Conservation (phyloP, 2,888 invertebrate genomes). For the Azorinus chamasolen region DNA sequence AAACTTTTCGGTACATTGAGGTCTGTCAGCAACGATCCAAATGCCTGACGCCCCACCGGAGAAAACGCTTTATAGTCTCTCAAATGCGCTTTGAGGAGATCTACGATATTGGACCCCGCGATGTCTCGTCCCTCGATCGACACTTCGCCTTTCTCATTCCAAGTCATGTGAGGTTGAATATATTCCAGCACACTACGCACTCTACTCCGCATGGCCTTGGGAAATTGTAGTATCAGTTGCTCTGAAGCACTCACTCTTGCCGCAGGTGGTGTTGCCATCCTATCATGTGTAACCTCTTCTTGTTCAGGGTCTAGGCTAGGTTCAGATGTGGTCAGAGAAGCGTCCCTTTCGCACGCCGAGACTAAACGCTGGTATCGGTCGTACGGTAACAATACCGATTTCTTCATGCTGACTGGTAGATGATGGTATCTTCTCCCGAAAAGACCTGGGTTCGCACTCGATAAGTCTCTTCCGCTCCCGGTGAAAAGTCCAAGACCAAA, state of each 20-base stretch:
- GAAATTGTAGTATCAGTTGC: conserved; percentile 2
- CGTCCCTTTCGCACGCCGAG: too few relatives aligned
- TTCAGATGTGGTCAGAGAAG: too few relatives aligned
- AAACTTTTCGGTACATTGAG: conserved; percentile 17
- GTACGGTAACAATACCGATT: conserved; percentile 15
- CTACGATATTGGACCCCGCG: too few relatives aligned
- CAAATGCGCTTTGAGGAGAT: conserved; percentile 14
- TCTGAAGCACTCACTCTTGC: too few relatives aligned
- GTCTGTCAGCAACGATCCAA: neutral
- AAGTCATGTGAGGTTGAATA: conserved; percentile 4
- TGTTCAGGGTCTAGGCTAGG: too few relatives aligned
- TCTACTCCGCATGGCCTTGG: neutral
- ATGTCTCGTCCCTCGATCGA: too few relatives aligned
- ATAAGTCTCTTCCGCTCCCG: conserved; percentile 15
- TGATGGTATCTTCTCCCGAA: conserved; percentile 22
- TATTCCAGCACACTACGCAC: neutral
- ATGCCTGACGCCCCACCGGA: conserved; percentile 10
- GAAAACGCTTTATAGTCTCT: conserved; percentile 26
- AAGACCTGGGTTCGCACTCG: conserved; percentile 27
- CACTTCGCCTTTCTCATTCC: too few relatives aligned
- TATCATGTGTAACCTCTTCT: too few relatives aligned
- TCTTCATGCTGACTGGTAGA: conserved; percentile 18
- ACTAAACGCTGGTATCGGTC: conserved; percentile 23
- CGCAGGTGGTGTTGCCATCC: too few relatives aligned
- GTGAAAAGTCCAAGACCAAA: conserved; percentile 33